A percentile compares a stretch with the other conserved stretches of the same genome.
Conservation (phyloP, 2,888 invertebrate genomes). For the Leucophora obtusa region DNA sequence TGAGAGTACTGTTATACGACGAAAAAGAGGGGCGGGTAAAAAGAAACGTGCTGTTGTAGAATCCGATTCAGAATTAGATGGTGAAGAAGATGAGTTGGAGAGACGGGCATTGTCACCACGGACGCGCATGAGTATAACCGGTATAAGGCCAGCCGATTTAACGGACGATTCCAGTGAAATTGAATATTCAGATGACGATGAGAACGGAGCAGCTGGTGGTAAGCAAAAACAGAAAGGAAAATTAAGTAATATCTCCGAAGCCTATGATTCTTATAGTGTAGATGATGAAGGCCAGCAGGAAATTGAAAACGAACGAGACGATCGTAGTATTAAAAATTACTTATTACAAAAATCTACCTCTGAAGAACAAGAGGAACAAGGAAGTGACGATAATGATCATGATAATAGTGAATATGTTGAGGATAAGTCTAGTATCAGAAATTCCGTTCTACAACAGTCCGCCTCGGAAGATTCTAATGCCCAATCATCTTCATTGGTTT, state of each 20-base stretch:
- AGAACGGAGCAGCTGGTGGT: slow-evolving; percentile 57
- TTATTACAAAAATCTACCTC: neutral
- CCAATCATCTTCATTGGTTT: neutral
- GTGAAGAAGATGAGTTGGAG: slow-evolving; percentile 70
- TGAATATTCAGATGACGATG: slow-evolving; percentile 69
- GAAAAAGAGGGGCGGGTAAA: slow-evolving; percentile 3
- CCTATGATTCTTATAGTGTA: neutral
- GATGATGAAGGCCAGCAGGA: neutral
- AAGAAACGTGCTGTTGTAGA: slow-evolving; percentile 52
- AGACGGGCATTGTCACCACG: slow-evolving; percentile 72
- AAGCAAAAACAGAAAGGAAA: too few relatives aligned
- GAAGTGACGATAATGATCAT: neutral
- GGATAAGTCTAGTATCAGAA: neutral
- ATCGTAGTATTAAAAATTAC: neutral
- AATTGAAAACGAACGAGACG: neutral
- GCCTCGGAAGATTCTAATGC: neutral
- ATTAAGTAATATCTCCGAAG: slow-evolving; percentile 35
- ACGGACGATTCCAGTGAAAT: slow-evolving; percentile 73
- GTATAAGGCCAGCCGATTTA: slow-evolving; percentile 73
- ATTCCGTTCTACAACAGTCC: slow-evolving; percentile 25
- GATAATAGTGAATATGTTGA: neutral
- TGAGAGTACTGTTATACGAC: slow-evolving; percentile 37
- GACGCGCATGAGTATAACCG: slow-evolving; percentile 77
- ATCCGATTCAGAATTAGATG: slow-evolving; percentile 71
- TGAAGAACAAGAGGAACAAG: neutral